Conservation (phyloP, 2,113 vertebrate species). For the Setophaga petechia region DNA sequence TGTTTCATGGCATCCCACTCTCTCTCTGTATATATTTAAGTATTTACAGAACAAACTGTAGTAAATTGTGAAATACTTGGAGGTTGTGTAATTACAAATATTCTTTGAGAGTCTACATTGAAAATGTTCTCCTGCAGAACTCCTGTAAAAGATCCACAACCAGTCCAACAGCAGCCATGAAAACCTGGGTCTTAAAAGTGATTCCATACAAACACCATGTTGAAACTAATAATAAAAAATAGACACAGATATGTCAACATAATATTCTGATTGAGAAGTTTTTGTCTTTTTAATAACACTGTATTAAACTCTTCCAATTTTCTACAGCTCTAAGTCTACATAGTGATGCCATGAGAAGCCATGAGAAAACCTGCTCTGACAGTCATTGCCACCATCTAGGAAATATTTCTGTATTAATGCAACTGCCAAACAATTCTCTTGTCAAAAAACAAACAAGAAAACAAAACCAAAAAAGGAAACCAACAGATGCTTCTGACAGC, state of each 20-base stretch:
- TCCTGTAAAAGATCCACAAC: neutral
- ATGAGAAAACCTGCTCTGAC: neutral
- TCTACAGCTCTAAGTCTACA: neutral
- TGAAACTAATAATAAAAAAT: neutral
- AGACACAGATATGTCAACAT: neutral
- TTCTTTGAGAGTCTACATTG: neutral
- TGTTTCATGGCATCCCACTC: neutral
- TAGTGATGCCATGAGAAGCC: neutral
- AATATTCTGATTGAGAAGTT: neutral
- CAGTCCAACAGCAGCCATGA: neutral
- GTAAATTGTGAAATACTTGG: neutral
- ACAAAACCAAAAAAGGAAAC: neutral
- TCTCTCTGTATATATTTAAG: rapidly evolving
- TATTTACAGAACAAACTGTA: neutral
- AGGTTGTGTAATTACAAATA: neutral
- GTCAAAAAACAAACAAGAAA: neutral
- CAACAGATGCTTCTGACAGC: neutral
- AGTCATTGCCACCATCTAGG: neutral
- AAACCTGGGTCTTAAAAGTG: neutral
- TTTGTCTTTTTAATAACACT: neutral
- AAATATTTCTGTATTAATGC: neutral
- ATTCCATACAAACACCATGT: neutral
- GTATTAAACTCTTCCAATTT: neutral
- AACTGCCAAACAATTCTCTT: neutral
- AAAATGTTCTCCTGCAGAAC: neutral